Evolutionary conservation across 1,140 invertebrate species (phyloP), one percentile per base, ranked within the genome.

Genomic region (Aphelenchoides fujianensis): DNA sequence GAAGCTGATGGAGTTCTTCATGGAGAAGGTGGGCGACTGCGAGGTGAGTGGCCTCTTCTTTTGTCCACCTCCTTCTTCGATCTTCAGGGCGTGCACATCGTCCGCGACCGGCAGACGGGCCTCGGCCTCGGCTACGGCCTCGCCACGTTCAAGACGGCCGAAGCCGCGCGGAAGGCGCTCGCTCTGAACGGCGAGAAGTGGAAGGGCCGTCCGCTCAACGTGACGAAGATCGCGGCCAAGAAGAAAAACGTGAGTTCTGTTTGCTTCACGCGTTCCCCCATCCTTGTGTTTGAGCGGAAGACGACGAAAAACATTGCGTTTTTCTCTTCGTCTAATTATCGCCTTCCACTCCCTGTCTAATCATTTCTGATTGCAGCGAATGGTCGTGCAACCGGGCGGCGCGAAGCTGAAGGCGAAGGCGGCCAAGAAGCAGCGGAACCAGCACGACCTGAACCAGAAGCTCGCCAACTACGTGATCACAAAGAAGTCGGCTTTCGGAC

Each of bases 381-480:
- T n/a, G n/a, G n/a, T n/a, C 63, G 37, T 19, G 23, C 16, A 66
- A 30, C n/a, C 31, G 32, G 63, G 12, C 34, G 55, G 5, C 23
- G 55, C 55, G 53, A 30, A n/a, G n/a, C n/a, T n/a, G n/a, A n/a
- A n/a, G n/a, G n/a, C 63, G 31, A 66, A 61, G 59, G 36, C 31
- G n/a, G 27, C 16, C 16, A 61, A 61, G 59, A 31, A 36, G 1
- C 27, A 66, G 32, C 16, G 53, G 32, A 12, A 30, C n/a, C 36
- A 66, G 12, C 31, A 66, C 12, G 12, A 64, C 1, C n/a, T 66
- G 32, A 30, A 35, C 30, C 63, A 66, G 3, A 30, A 35, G 12
- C 3, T 66, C 19, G 16, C 63, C 36, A 66, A 66, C 27, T 66
- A 66, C 63, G 31, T 37, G 16, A 66, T 66, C 63, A 32, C 63